Evolutionary conservation across 2,113 vertebrate species (phyloP).

Genomic region (Forbesichthys agassizii): DNA sequence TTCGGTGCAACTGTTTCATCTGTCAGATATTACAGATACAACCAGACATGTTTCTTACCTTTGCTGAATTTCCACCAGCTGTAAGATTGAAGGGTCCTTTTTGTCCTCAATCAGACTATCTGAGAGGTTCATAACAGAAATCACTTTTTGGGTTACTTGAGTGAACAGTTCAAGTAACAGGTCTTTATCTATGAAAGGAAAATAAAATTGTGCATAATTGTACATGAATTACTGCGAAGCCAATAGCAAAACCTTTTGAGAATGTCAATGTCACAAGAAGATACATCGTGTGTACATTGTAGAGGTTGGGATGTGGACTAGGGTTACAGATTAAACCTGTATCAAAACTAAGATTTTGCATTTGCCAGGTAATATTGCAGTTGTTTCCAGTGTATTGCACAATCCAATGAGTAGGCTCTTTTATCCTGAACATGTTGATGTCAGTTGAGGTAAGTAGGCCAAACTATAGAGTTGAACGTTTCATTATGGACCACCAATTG

Average conservation of each 20-base stretch:
- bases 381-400: no score
- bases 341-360: no score
- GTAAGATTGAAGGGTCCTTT: constrained; percentile 21
- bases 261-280: no score
- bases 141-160: constrained; percentile 48
- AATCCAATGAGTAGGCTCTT: no score
- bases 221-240: not conserved
- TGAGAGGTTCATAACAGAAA: constrained; percentile 62
- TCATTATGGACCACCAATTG: no score
- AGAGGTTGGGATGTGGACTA: no score
- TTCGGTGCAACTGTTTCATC: not conserved
- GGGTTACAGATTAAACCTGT: no score
- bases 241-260: not conserved
- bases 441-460: no score
- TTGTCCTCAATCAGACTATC: constrained; percentile 23
- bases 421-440: no score
- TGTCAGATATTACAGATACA: not conserved
- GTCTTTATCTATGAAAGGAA: constrained; percentile 33
- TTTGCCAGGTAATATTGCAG: no score
- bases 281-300: no score
- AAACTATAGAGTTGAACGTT: no score
- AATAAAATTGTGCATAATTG: not conserved
- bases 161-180: constrained; percentile 43
- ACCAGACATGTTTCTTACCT: constrained; percentile 6
- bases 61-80: constrained; percentile 32